A percentile compares a stretch with the other conserved stretches of the same genome.
These are phyloP conservation scores for Teleiodes luculella DNA, from an alignment of 2,888 invertebrate species.

Conservation along the genomic window DNA sequence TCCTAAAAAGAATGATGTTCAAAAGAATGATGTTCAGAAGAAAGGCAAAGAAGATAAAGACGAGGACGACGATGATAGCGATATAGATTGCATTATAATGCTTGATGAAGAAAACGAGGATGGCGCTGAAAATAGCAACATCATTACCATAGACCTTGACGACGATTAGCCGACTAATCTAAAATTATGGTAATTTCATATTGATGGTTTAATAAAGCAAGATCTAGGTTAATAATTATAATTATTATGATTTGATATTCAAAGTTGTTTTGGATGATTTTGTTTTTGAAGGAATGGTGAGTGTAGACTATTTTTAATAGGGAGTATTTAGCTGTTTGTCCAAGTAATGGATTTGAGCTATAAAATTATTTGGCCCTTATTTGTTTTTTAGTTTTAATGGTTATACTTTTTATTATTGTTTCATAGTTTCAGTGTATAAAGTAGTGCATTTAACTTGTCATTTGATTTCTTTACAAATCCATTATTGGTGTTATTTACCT, in stretches of 20 bases:
- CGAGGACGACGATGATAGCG: slow-evolving; percentile 12
- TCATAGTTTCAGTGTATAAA: no score
- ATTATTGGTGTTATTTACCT: no score
- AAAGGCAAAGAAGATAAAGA: slow-evolving; percentile 11
- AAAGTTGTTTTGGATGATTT: no score
- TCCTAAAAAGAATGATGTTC: not conserved
- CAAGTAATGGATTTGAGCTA: no score
- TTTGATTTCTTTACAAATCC: no score
- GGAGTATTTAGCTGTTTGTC: not conserved
- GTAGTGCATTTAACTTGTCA: no score
- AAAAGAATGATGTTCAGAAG: not conserved
- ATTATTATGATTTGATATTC: not conserved
- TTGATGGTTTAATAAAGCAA: no score
- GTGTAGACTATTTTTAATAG: not conserved
- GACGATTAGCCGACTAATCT: not conserved
- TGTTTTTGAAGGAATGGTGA: not conserved
- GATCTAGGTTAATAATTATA: not conserved
- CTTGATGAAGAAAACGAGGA: slow-evolving; percentile 5
- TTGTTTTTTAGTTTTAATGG: no score
- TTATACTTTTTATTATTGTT: no score
- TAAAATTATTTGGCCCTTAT: no score
- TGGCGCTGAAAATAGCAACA: not conserved
- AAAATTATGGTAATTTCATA: not conserved
- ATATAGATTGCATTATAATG: slow-evolving; percentile 15
- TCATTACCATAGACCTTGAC: slow-evolving; percentile 15